These are phyloP conservation scores for Ennomos fuscantarius DNA, from an alignment of 2,888 invertebrate species.

Conservation along the genomic window DNA sequence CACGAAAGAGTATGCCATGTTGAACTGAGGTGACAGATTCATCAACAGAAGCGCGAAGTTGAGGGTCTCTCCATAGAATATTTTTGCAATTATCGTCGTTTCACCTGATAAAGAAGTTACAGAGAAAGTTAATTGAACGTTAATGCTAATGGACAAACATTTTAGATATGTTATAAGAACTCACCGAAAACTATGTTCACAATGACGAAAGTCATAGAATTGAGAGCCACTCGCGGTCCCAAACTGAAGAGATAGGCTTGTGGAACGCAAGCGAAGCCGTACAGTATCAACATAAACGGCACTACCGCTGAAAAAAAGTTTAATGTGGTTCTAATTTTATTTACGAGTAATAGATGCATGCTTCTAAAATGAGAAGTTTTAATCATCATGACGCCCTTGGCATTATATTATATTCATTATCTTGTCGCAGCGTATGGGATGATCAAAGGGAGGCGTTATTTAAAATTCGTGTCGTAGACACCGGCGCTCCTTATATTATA, in stretches of 20 bases:
- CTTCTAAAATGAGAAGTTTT: too few species aligned
- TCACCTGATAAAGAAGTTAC: constrained; percentile 54
- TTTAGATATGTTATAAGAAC: constrained; percentile 17
- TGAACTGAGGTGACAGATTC: constrained; percentile 72
- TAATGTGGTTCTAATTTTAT: neutral
- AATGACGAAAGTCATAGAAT: constrained; percentile 67
- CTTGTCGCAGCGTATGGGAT: too few species aligned
- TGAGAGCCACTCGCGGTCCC: constrained; percentile 62
- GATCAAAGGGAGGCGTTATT: too few species aligned
- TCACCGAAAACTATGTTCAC: constrained; percentile 71
- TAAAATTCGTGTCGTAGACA: too few species aligned
- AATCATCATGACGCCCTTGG: too few species aligned
- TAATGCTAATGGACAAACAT: too few species aligned
- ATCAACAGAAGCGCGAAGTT: constrained; percentile 56
- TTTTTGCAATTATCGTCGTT: constrained; percentile 65
- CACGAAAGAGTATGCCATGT: constrained; percentile 69
- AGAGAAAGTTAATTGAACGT: neutral
- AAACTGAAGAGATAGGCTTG: constrained; percentile 75
- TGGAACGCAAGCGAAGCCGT: constrained; percentile 69
- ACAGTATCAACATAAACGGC: constrained; percentile 60
- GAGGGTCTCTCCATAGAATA: constrained; percentile 63
- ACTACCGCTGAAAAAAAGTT: constrained; percentile 56
- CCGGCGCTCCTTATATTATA: too few species aligned
- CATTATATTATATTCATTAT: too few species aligned
- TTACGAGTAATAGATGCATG: too few species aligned